phyloP scores from a whole-genome alignment of 2,888 invertebrate genomes.

The Anthophora plumipes region DNA sequence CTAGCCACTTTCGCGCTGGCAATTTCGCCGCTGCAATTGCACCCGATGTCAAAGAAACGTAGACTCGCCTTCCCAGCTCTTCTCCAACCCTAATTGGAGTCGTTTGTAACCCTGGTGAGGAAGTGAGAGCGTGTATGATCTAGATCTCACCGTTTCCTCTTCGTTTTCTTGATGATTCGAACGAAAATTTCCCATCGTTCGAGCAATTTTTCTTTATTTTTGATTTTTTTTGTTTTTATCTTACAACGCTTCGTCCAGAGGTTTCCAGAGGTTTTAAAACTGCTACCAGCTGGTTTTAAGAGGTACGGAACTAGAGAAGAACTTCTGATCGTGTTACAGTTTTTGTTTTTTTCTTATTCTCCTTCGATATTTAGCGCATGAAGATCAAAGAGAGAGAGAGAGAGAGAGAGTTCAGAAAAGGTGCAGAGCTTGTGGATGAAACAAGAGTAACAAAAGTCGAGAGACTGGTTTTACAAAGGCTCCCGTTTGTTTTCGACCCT shows the following conservation, averaged over 20 bases:
- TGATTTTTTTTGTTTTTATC: conserved; percentile 1
- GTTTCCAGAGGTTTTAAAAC: conserved; percentile 17
- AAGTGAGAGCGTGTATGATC: conserved; percentile 35
- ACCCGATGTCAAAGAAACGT: conserved; percentile 36
- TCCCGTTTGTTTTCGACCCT: too few species aligned
- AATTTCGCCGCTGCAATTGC: conserved; percentile 44
- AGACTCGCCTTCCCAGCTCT: conserved; percentile 17
- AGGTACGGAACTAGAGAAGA: conserved; percentile 9
- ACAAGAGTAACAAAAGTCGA: not conserved
- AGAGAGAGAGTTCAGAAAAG: not conserved
- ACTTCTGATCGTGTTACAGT: conserved; percentile 6
- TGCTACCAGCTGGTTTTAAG: not conserved
- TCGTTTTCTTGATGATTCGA: not conserved
- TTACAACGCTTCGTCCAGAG: not conserved
- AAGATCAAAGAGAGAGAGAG: not conserved
- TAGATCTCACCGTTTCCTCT: conserved; percentile 10
- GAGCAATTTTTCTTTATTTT: too few species aligned
- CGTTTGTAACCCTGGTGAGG: conserved; percentile 42
- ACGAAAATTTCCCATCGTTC: conserved; percentile 17
- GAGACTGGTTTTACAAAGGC: not conserved
- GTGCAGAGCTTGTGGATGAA: not conserved
- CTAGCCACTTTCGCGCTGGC: conserved; percentile 21
- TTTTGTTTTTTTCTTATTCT: too few species aligned
- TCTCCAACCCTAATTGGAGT: conserved; percentile 37
- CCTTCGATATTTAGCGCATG: not conserved